phyloP scores from a whole-genome alignment of 2,113 vertebrate genomes.

The Emydocephalus ijimae region DNA sequence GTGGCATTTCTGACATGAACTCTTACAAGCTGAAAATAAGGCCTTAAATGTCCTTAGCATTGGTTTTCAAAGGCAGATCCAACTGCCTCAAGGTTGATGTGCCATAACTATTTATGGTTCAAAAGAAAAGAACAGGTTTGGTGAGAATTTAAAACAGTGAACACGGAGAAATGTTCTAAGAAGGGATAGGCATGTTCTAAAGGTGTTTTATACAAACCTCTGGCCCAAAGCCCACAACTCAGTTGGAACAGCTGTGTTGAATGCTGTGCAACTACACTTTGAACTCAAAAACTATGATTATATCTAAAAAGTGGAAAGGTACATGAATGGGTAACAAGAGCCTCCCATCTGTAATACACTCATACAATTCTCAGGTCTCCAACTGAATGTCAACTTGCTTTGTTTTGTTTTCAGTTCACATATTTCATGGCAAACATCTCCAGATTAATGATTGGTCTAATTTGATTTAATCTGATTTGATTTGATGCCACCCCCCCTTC shows the following conservation, averaged over 20 bases:
- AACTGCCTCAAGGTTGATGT: constrained; percentile 53
- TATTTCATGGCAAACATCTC: constrained; percentile 9
- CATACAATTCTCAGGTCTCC: constrained; percentile 50
- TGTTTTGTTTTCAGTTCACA: not conserved
- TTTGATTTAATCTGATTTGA: not conserved
- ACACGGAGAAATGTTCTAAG: constrained; percentile 60
- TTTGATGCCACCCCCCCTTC: not conserved
- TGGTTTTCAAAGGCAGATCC: constrained; percentile 54
- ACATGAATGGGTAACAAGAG: constrained; percentile 41
- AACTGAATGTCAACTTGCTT: not conserved
- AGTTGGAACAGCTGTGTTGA: constrained; percentile 62
- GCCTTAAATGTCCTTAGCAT: constrained; percentile 45
- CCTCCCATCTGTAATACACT: constrained; percentile 53
- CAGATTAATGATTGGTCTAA: not conserved
- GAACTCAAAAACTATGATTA: constrained; percentile 65
- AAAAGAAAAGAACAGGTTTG: constrained; percentile 63
- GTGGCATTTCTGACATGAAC: constrained; percentile 55
- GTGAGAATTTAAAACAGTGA: constrained; percentile 60
- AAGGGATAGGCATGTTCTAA: constrained; percentile 56
- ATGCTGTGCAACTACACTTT: constrained; percentile 63
- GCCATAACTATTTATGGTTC: constrained; percentile 56
- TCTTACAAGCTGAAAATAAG: constrained; percentile 46
- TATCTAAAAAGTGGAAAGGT: constrained; percentile 66
- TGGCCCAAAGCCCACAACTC: constrained; percentile 64
- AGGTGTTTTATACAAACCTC: constrained; percentile 55